These are phyloP conservation scores for Pelusios castaneus DNA, from an alignment of 2,113 vertebrate genomes.

Conservation along the genomic window DNA sequence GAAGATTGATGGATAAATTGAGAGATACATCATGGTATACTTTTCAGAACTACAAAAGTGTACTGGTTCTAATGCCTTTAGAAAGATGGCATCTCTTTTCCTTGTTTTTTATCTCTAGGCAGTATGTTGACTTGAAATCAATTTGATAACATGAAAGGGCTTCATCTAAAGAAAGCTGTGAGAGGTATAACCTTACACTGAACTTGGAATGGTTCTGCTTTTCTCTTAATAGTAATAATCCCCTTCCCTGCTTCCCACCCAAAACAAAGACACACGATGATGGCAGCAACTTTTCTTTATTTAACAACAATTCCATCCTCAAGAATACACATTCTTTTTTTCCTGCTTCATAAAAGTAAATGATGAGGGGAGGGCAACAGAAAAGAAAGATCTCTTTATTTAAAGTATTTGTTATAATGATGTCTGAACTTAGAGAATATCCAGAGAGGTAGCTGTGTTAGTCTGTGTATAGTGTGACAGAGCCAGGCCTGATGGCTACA, in stretches of 20 bases:
- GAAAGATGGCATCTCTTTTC: conserved; percentile 4
- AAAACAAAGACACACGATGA: neutral
- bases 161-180: conserved; percentile 19
- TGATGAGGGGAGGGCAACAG: neutral
- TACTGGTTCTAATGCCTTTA: neutral
- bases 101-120: conserved; percentile 20
- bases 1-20: neutral
- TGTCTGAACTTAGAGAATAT: conserved; percentile 9
- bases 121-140: conserved; percentile 39
- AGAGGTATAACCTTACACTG: conserved; percentile 13
- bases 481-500: no score
- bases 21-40: neutral
- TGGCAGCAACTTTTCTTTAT: neutral
- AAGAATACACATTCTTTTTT: neutral
- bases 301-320: neutral
- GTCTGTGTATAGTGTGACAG: no score
- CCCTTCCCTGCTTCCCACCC: neutral
- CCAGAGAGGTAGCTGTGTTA: no score
- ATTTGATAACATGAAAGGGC: neutral
- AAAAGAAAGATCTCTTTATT: neutral
- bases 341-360: conserved; percentile 35
- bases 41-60: neutral
- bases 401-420: neutral
- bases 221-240: neutral
- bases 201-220: conserved; percentile 2